Conservation (phyloP, 2,888 invertebrate genomes). For the Stegophylla sp. region DNA sequence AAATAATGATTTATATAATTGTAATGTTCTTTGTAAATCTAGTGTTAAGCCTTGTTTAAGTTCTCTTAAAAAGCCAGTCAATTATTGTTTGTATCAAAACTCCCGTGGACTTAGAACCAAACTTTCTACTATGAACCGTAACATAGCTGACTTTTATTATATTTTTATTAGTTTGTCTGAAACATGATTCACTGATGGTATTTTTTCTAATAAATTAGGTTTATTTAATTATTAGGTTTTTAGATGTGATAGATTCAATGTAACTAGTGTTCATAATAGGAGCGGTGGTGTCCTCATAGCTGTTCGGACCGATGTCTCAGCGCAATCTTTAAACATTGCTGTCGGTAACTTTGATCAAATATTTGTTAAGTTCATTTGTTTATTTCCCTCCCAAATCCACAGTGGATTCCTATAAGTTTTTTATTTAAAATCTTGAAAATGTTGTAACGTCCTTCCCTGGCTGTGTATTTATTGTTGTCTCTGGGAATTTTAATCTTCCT, state of each 20-base stretch:
- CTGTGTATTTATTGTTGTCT: neutral
- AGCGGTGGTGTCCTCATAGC: neutral
- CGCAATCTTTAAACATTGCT: no score
- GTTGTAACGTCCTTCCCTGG: neutral
- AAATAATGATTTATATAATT: no score
- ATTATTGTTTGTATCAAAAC: no score
- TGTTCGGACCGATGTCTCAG: neutral
- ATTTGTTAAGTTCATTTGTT: no score
- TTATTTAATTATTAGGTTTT: neutral
- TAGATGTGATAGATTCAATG: neutral
- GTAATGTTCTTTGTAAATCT: no score
- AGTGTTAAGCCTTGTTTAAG: no score
- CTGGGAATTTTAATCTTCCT: neutral
- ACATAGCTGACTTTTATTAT: neutral
- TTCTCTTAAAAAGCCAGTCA: no score
- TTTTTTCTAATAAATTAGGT: neutral
- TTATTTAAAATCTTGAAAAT: conserved; percentile 3
- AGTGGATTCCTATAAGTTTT: neutral
- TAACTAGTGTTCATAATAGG: neutral
- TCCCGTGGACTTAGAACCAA: neutral
- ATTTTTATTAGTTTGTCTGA: neutral
- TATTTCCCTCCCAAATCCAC: neutral
- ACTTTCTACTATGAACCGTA: neutral
- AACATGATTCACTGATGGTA: neutral
- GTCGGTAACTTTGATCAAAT: no score